A percentile compares a stretch with the other conserved stretches of the same genome.
Conservation (phyloP, 2,888 invertebrate species). For the Andrena haemorrhoa region DNA sequence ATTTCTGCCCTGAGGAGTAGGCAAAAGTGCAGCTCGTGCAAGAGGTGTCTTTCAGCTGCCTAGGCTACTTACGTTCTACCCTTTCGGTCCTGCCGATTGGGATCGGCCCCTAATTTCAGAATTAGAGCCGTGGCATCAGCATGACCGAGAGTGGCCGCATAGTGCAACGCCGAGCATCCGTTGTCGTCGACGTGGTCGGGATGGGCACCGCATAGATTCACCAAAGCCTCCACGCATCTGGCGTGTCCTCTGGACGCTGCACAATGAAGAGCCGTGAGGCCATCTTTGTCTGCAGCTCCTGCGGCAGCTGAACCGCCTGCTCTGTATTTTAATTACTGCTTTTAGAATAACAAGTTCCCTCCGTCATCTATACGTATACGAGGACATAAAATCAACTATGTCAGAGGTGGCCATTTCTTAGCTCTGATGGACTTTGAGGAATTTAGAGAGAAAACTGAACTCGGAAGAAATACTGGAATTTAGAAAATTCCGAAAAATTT, state of each 20-base stretch:
- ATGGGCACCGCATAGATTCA: slow-evolving; percentile 94
- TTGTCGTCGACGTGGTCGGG: slow-evolving; percentile 95
- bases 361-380: not conserved
- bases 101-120: slow-evolving; percentile 95
- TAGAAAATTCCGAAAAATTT: not conserved
- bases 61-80: slow-evolving; percentile 90
- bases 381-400: not conserved
- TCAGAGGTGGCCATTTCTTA: not conserved
- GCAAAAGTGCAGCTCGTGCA: not conserved
- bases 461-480: too few relatives aligned
- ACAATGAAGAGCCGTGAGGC: slow-evolving; percentile 97
- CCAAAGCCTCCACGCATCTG: slow-evolving; percentile 94
- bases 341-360: slow-evolving; percentile 17
- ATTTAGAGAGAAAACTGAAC: too few relatives aligned
- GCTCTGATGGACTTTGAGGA: too few relatives aligned
- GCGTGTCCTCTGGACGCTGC: slow-evolving; percentile 98
- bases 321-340: slow-evolving; percentile 67
- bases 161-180: slow-evolving; percentile 98
- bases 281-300: slow-evolving; percentile 91
- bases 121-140: slow-evolving; percentile 96
- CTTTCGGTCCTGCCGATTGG: slow-evolving; percentile 96
- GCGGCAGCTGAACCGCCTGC: slow-evolving; percentile 86
- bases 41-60: not conserved
- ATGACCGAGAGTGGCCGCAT: slow-evolving; percentile 98
- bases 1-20: too few relatives aligned